A percentile compares a stretch with the other conserved stretches of the same genome.
phyloP scores from a whole-genome alignment of 2,113 vertebrate species.

The Lampris incognitus region DNA sequence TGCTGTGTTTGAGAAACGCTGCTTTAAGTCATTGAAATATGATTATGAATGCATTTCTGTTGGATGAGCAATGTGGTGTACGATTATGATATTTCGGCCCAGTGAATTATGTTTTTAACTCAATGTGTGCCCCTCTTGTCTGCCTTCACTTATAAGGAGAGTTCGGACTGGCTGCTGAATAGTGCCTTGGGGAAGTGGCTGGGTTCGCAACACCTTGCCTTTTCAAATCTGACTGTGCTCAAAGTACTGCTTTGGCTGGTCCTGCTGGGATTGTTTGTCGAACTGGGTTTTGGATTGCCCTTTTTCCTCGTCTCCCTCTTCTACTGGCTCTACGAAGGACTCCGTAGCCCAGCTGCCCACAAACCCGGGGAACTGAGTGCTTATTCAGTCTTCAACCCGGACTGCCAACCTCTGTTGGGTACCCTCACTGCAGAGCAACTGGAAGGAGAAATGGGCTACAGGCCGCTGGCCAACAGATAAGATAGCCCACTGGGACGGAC shows the following conservation, averaged over 20 bases:
- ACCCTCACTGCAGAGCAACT: slow-evolving; percentile 92
- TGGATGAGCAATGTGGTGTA: neutral
- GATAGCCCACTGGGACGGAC: neutral
- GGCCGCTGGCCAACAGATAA: slow-evolving; percentile 77
- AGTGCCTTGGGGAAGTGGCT: slow-evolving; percentile 75
- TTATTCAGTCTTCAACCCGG: slow-evolving; percentile 96
- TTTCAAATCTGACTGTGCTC: slow-evolving; percentile 81
- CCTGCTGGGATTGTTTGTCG: slow-evolving; percentile 88
- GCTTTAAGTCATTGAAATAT: too few species aligned
- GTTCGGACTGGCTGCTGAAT: slow-evolving; percentile 71
- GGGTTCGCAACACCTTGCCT: slow-evolving; percentile 58
- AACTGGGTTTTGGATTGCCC: slow-evolving; percentile 89
- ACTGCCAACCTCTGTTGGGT: slow-evolving; percentile 90
- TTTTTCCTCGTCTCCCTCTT: slow-evolving; percentile 92
- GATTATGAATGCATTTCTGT: too few species aligned
- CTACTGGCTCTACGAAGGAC: slow-evolving; percentile 93
- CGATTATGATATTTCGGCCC: neutral
- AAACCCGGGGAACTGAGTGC: slow-evolving; percentile 89
- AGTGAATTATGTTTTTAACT: too few species aligned
- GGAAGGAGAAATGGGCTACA: slow-evolving; percentile 89
- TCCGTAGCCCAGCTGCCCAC: slow-evolving; percentile 80
- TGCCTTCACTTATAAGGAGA: slow-evolving; percentile 51
- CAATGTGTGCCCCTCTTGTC: neutral
- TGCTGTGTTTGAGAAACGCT: too few species aligned
- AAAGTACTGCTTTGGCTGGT: slow-evolving; percentile 93